phyloP scores from a whole-genome alignment of 2,888 invertebrate species.

The Drosophila lacicola region DNA sequence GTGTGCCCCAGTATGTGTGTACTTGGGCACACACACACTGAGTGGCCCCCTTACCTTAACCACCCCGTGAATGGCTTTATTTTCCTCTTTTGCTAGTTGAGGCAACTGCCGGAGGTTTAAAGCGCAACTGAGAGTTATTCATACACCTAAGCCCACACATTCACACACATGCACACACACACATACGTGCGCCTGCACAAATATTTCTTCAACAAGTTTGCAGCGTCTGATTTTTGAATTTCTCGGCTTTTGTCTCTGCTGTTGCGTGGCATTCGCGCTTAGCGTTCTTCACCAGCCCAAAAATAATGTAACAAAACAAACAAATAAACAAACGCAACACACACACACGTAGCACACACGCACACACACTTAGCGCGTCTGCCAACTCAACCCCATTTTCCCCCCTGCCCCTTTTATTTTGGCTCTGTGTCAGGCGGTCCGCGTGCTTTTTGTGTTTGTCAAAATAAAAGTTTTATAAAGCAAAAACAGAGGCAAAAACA shows the following conservation, averaged over 20 bases:
- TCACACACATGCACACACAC: not conserved
- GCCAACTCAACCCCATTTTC: constrained; percentile 7
- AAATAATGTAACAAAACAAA: constrained; percentile 70
- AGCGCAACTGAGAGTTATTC: constrained; percentile 55
- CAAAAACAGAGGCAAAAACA: constrained; percentile 40
- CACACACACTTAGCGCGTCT: constrained; percentile 44
- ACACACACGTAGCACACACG: constrained; percentile 6
- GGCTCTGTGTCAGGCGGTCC: constrained; percentile 28
- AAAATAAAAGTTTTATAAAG: constrained; percentile 65
- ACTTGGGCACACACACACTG: constrained; percentile 10
- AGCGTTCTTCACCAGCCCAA: constrained; percentile 10
- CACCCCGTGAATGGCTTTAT: constrained; percentile 35
- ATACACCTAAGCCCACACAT: constrained; percentile 6
- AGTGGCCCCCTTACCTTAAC: not conserved
- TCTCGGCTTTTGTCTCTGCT: constrained; percentile 64
- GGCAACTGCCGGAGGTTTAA: constrained; percentile 34
- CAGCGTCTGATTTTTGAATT: constrained; percentile 74
- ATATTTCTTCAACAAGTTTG: constrained; percentile 77
- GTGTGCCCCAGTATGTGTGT: not conserved
- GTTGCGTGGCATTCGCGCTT: constrained; percentile 29
- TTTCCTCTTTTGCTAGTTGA: constrained; percentile 23
- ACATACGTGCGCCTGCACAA: constrained; percentile 41
- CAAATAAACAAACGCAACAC: constrained; percentile 56
- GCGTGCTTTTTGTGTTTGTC: constrained; percentile 63
- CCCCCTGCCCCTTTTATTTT: not conserved